Evolutionary conservation across 2,797 vertebrate species (phyloP).

Genomic region (Salmo trutta): DNA sequence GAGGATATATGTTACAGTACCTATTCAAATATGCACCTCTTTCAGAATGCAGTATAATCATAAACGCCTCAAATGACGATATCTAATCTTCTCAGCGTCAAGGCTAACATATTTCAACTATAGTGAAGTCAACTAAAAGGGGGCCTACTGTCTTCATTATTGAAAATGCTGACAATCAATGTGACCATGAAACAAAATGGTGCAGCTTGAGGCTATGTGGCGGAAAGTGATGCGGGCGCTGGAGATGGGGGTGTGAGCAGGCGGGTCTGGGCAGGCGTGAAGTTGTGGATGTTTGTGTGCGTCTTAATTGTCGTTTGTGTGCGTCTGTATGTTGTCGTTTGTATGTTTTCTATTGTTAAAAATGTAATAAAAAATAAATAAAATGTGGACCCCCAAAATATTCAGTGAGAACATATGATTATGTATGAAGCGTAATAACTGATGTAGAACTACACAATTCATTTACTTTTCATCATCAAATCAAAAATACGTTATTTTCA

Average conservation of each 20-base stretch:
- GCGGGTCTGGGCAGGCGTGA: too few relatives aligned
- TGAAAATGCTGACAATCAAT: neutral
- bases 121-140: neutral
- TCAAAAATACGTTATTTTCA: neutral
- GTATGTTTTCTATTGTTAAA: too few relatives aligned
- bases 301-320: too few relatives aligned
- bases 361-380: too few relatives aligned
- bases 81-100: neutral
- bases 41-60: neutral
- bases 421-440: neutral
- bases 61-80: neutral
- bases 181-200: neutral
- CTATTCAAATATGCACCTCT: neutral
- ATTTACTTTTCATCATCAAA: neutral
- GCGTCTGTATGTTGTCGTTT: too few relatives aligned
- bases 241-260: too few relatives aligned
- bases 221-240: too few relatives aligned
- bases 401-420: neutral
- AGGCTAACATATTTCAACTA: neutral
- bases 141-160: neutral
- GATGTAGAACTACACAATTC: neutral
- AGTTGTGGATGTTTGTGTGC: too few relatives aligned
- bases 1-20: neutral
- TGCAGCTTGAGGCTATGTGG: too few relatives aligned
- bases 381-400: too few relatives aligned